Evolutionary conservation across 2,888 invertebrate species (phyloP).

Genomic region (Clanis bilineata): DNA sequence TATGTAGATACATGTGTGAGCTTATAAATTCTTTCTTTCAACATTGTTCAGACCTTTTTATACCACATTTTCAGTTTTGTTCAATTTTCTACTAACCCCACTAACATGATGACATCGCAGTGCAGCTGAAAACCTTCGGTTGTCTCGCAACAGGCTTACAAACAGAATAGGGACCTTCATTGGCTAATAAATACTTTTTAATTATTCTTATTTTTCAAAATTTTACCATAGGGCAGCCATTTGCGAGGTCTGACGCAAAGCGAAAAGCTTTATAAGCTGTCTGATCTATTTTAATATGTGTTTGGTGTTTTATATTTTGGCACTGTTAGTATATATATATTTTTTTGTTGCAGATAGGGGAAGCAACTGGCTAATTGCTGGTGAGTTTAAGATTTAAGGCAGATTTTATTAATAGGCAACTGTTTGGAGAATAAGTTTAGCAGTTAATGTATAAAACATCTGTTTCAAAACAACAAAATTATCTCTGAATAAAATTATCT

Average conservation of each 20-base stretch:
- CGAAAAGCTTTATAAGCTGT: constrained; percentile 45
- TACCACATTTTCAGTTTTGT: neutral
- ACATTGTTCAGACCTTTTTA: too few species aligned
- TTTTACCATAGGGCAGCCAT: constrained; percentile 62
- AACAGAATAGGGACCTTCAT: constrained; percentile 49
- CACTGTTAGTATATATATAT: constrained; percentile 4
- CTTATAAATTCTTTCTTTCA: too few species aligned
- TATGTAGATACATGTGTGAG: too few species aligned
- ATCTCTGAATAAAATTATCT: too few species aligned
- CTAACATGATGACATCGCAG: constrained; percentile 72
- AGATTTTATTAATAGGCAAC: too few species aligned
- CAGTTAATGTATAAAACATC: too few species aligned
- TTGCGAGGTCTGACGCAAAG: constrained; percentile 69
- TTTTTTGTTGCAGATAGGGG: constrained; percentile 21
- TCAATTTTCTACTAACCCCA: neutral
- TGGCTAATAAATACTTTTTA: constrained; percentile 25
- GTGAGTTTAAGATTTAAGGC: too few species aligned
- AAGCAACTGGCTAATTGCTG: neutral
- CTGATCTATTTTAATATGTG: constrained; percentile 43
- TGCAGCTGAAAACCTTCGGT: constrained; percentile 74
- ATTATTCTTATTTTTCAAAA: constrained; percentile 39
- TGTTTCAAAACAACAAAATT: too few species aligned
- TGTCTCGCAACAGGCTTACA: constrained; percentile 52
- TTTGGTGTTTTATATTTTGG: neutral
- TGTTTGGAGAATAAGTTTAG: too few species aligned